Evolutionary conservation across 2,888 invertebrate species (phyloP), one percentile per base, ranked within the genome.

Genomic region (Crepidodera aurea): DNA sequence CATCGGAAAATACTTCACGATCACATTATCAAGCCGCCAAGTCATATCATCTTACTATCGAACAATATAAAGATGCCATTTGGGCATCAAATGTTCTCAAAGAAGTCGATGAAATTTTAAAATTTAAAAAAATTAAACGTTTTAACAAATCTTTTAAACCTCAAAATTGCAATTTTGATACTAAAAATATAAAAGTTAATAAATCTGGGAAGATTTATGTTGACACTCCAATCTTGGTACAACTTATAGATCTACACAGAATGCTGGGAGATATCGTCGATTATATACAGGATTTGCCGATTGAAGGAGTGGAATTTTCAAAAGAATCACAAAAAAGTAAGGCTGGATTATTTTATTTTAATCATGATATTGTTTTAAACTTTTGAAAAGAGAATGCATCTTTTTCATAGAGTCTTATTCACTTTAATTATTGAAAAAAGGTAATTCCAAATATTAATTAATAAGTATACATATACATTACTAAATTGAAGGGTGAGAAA

Each of bases 181-280:
- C 44, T 15, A 50, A 65, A 37, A 56, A 65, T 19, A 40, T 68
- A n/a, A 64, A 61, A 29, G 56, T 64, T 1, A 69, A 69, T 54
- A 51, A 64, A 53, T 50, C 40, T 6, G 69, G 69, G 1, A 60
- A 62, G 32, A 65, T 72, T 51, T 68, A 59, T 29, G 63, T 72
- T 10, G 69, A 69, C 37, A 69, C 70, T 2, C 32, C 65, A 16
- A 60, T 70, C 48, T 60, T 72, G 37, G 37, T 69, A 18, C 66
- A 69, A 25, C 58, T 72, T 16, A 66, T 72, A 10, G 71, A 71
- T 37, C 54, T 72, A 6, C 66, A 71, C 40, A 66, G 67, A 25
- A 29, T 63, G 15, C 34, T 72, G 12, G 69, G 69, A 27, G 58
- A 66, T 27, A 60, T 69, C n/a, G 69, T 67, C 42, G 51, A 62